phyloP scores from a whole-genome alignment of 2,113 vertebrate genomes.

The Zosterops lateralis region DNA sequence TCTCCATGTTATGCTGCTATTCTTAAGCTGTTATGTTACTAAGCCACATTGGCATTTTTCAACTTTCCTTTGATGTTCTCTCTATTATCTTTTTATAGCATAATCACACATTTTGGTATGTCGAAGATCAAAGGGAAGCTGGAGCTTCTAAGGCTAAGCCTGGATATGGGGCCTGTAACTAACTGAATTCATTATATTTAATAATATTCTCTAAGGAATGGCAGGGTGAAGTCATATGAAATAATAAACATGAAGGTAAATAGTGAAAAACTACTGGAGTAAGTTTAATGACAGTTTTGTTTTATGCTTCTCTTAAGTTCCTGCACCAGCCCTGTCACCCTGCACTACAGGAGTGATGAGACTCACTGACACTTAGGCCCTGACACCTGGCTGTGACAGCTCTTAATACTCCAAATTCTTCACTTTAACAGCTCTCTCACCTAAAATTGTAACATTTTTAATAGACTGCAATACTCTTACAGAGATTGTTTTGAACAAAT shows the following conservation, averaged over 20 bases:
- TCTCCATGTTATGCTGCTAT: constrained; percentile 67
- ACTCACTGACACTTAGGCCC: background rate
- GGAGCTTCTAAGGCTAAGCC: constrained; percentile 68
- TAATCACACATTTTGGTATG: constrained; percentile 73
- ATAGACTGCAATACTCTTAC: background rate
- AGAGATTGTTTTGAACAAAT: background rate
- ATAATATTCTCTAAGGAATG: constrained; percentile 69
- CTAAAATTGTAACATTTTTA: background rate
- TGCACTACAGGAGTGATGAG: background rate
- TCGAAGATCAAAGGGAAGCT: constrained; percentile 69
- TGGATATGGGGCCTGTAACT: constrained; percentile 65
- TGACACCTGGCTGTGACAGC: background rate
- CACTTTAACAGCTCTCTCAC: background rate
- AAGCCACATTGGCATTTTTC: constrained; percentile 61
- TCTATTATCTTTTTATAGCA: constrained; percentile 73
- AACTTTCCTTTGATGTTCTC: constrained; percentile 63
- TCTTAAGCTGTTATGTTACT: constrained; percentile 71
- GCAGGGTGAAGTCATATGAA: constrained; percentile 59
- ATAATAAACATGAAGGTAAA: constrained; percentile 73
- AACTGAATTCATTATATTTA: constrained; percentile 76
- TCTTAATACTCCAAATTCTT: background rate
- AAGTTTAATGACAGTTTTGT: constrained; percentile 57
- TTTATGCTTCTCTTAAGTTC: constrained; percentile 24
- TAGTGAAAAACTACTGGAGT: constrained; percentile 55
- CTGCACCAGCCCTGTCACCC: background rate